Conservation (phyloP, 30 jellyfish, hydroid and myxozoan genomes). For the Aurelia coerulea region DNA sequence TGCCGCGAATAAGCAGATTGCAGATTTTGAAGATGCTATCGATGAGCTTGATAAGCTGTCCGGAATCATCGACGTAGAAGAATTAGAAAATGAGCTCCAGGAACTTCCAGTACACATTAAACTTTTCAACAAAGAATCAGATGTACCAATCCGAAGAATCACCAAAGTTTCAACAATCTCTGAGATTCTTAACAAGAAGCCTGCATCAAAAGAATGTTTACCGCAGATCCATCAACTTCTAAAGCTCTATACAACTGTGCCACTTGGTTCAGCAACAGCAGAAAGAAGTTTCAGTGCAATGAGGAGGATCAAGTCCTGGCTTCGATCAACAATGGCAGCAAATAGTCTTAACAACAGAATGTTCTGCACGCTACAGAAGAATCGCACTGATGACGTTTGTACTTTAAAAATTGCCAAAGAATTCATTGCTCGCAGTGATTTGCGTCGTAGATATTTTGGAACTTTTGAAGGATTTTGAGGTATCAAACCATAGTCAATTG, state of each 20-base stretch:
- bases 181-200: constrained; percentile 21
- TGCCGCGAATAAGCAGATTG: background rate
- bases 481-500: no score
- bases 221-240: background rate
- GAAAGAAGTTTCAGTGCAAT: background rate
- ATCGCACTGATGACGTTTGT: no score
- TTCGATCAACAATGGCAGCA: background rate
- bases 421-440: no score
- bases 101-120: background rate
- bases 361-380: no score
- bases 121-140: background rate
- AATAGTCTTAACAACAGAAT: background rate
- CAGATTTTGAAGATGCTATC: background rate
- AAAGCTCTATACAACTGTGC: background rate
- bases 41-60: constrained; percentile 5
- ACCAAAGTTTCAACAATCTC: constrained; percentile 39
- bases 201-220: background rate
- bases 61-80: background rate
- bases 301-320: background rate
- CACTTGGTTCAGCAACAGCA: background rate
- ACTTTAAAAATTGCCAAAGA: no score
- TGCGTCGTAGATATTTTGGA: no score
- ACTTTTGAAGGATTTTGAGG: no score
- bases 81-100: background rate
- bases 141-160: constrained; percentile 16